Conservation (phyloP, 92 coral and sea anemone species). For the Bergia sp. region DNA sequence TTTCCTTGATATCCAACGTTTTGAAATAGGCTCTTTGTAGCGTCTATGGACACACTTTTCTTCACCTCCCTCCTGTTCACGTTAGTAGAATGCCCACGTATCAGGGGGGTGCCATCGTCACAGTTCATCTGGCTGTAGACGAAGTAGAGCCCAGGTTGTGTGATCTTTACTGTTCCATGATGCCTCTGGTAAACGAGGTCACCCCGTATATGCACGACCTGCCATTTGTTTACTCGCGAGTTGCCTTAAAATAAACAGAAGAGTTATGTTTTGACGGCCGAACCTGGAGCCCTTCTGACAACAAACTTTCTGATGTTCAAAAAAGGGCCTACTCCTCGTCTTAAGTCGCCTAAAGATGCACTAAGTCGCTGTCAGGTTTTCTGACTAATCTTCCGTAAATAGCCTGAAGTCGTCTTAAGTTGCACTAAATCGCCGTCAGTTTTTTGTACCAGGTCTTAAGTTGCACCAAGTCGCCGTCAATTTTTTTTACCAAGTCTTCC, state of each 20-base stretch:
- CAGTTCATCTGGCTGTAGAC: slow-evolving; percentile 24
- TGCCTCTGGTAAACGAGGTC: slow-evolving; percentile 4
- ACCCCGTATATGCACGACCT: background rate
- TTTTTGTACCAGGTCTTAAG: too few species aligned
- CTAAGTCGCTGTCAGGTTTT: too few species aligned
- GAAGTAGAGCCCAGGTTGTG: background rate
- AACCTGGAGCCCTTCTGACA: background rate
- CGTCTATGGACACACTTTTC: background rate
- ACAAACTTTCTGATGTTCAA: background rate
- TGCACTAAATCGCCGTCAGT: too few species aligned
- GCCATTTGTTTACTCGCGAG: slow-evolving; percentile 44
- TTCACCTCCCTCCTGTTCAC: slow-evolving; percentile 8
- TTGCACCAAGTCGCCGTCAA: too few species aligned
- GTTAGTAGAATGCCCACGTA: background rate
- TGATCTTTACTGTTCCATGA: slow-evolving; percentile 17
- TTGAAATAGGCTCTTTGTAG: background rate
- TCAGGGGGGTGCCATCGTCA: background rate
- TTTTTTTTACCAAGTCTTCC: too few species aligned
- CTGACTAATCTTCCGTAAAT: too few species aligned
- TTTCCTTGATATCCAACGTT: slow-evolving; percentile 22
- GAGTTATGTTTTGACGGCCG: background rate
- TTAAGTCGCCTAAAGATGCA: too few species aligned
- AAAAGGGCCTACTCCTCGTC: background rate
- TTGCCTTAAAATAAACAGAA: background rate
- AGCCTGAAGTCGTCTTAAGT: too few species aligned